Percentiles rank a stretch among this genome's conserved stretches.
phyloP scores from a whole-genome alignment of 2,888 invertebrate genomes.

The Hirtodrosophila trivittata region DNA sequence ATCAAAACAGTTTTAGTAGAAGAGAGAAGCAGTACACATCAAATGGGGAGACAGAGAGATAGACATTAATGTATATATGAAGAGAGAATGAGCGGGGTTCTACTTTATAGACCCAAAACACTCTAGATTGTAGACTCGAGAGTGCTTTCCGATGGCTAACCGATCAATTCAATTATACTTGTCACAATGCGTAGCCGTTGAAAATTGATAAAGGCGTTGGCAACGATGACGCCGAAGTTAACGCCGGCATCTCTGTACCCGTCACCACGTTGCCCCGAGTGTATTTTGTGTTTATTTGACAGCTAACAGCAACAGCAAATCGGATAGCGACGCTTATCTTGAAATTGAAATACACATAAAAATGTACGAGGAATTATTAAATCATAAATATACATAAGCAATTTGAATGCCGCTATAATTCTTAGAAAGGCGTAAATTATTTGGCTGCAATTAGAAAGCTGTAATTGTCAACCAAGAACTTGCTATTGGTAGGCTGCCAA shows the following conservation, averaged over 20 bases:
- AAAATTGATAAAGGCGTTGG: conserved; percentile 63
- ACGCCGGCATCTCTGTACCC: conserved; percentile 14
- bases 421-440: conserved; percentile 51
- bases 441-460: conserved; percentile 56
- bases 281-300: conserved; percentile 44
- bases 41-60: conserved; percentile 10
- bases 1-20: conserved; percentile 49
- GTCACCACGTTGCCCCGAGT: conserved; percentile 36
- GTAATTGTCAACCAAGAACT: conserved; percentile 43
- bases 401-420: conserved; percentile 38
- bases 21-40: conserved; percentile 11
- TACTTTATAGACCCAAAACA: too few species aligned
- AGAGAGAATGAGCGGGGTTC: background rate
- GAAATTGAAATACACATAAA: conserved; percentile 38
- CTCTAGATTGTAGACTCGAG: conserved; percentile 8
- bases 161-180: conserved; percentile 65
- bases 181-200: conserved; percentile 57
- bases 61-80: conserved; percentile 1
- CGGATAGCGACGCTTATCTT: conserved; percentile 61
- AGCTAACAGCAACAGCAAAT: conserved; percentile 26
- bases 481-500: conserved; percentile 64
- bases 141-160: conserved; percentile 42
- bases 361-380: background rate
- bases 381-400: conserved; percentile 3
- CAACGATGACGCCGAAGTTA: conserved; percentile 24